Evolutionary conservation across 2,888 invertebrate species (phyloP), one percentile per base, ranked within the genome.

Genomic region (Antheraea assamensis): DNA sequence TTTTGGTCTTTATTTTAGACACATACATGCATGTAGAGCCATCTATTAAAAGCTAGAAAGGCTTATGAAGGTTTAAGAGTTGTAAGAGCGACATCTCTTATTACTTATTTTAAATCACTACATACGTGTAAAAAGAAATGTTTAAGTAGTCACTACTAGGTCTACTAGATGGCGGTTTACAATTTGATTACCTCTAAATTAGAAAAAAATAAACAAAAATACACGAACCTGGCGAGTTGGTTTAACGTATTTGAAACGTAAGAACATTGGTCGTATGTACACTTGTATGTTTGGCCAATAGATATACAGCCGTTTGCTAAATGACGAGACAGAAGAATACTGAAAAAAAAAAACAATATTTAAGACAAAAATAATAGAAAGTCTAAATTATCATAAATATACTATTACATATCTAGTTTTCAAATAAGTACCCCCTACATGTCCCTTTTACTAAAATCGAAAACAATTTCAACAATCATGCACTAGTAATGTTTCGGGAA

Each of bases 141-240:
- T 64, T 64, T 13, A 64, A 64, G 27, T 30, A 64, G 27, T 64
- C 30, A 17, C 15, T 30, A 64, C 15, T 13, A 30, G 3, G 30
- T 27, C 17, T 5, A 30, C 15, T 72, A 85, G 83, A 81, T 84
- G 81, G 79, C 82, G 74, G 27, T 27, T 27, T 30, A 64, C 27
- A 17, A 30, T 64, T 52, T 52, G 2, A 52, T 49, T 49, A 49
- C 19, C 19, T 49, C 49, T 15, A n/a, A 5, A 19, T 5, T 58
- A 24, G 8, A 24, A 58, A 58, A 58, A 58, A 21, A 19, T 13
- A 42, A 13, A 42, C 42, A 42, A 42, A 42, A 42, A 13, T 42
- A 58, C 8, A 64, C 61, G 27, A 81, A 93, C 93, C 87, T 91
- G n/a, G 84, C 81, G 15, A 92, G 85, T 74, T 89, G 91, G n/a